Evolutionary conservation across 2,113 vertebrate species (phyloP).

Genomic region (Tragelaphus scriptus): DNA sequence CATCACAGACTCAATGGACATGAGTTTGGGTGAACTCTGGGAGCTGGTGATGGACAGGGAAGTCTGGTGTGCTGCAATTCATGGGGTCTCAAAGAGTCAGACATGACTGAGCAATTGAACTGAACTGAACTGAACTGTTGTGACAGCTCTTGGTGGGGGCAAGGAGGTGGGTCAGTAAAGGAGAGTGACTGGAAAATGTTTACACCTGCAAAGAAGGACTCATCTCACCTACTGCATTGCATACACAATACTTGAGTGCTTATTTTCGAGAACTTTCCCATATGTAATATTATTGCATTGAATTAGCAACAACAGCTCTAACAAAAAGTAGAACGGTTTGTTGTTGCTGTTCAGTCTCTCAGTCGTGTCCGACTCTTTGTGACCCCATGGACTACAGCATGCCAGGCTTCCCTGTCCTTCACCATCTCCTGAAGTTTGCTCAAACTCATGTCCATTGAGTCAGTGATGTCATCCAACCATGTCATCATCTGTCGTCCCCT

Average conservation of each 20-base stretch:
- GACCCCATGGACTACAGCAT: background rate
- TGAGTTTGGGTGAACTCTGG: background rate
- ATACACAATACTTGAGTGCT: background rate
- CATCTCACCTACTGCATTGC: background rate
- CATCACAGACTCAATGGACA: background rate
- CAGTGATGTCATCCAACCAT: background rate
- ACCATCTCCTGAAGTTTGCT: background rate
- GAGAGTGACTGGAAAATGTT: background rate
- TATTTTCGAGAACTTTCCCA: background rate
- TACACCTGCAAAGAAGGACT: background rate
- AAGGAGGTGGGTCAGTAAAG: background rate
- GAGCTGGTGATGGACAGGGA: background rate
- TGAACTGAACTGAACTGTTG: background rate
- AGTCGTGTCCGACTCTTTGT: background rate
- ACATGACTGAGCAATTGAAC: background rate
- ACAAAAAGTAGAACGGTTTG: background rate
- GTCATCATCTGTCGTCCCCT: background rate
- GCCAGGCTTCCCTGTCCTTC: background rate
- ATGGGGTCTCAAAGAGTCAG: fast-evolving
- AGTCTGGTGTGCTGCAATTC: background rate
- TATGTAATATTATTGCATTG: background rate
- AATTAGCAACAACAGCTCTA: background rate
- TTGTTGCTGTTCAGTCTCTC: background rate
- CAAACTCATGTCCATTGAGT: background rate
- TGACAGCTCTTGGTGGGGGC: background rate